Evolutionary conservation across 2,888 invertebrate genomes (phyloP).

Genomic region (Augochlorella aurata): DNA sequence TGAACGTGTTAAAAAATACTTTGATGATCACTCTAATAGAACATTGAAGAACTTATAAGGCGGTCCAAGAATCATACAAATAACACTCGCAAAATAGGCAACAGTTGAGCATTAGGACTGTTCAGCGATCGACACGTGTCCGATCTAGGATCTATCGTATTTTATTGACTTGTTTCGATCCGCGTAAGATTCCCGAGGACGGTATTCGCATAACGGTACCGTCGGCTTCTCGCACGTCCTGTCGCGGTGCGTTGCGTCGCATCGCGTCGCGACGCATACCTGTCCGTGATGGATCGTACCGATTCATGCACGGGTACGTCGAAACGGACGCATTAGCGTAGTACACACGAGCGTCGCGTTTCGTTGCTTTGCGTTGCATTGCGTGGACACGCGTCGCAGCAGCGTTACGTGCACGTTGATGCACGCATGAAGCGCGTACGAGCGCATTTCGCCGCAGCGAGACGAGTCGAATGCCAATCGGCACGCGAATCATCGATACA

Average conservation of each 20-base stretch:
- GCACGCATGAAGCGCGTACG: conserved; percentile 43
- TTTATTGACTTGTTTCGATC: conserved; percentile 68
- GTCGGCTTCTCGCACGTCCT: conserved; percentile 51
- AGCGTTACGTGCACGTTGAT: conserved; percentile 51
- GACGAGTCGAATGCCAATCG: conserved; percentile 53
- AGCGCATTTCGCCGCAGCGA: conserved; percentile 28
- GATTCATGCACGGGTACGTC: conserved; percentile 40
- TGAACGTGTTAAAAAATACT: no score
- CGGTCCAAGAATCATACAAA: background rate
- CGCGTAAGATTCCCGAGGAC: conserved; percentile 71
- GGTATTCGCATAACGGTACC: conserved; percentile 72
- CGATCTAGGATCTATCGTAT: conserved; percentile 58
- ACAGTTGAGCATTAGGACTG: background rate
- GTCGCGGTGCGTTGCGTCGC: conserved; percentile 44
- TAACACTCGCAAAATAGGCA: no score
- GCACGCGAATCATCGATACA: conserved; percentile 42
- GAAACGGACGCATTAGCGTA: conserved; percentile 22
- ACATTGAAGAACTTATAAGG: no score
- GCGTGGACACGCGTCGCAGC: conserved; percentile 7
- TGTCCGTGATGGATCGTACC: background rate
- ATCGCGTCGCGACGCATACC: background rate
- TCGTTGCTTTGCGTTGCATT: background rate
- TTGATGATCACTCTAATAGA: no score
- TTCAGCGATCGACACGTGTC: background rate
- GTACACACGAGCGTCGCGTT: background rate